Conservation (phyloP, 2,888 invertebrate species). For the Eristalis arbustorum region DNA sequence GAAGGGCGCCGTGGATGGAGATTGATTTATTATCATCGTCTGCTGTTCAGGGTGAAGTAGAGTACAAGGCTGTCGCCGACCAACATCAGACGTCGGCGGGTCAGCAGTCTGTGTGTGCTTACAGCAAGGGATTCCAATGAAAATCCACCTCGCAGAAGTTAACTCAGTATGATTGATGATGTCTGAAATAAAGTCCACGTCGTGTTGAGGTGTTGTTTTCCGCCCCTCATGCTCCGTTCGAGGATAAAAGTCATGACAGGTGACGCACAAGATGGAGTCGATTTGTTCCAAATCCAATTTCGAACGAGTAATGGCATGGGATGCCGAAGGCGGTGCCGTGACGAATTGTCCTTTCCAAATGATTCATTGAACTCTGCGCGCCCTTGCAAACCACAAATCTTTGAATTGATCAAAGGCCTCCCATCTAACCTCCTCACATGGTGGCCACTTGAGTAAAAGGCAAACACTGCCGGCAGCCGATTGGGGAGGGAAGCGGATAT, state of each 20-base stretch:
- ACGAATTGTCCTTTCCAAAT: background rate
- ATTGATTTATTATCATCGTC: constrained; percentile 49
- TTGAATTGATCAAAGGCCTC: background rate
- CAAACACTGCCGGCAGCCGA: constrained; percentile 1
- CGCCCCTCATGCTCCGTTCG: background rate
- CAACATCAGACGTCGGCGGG: background rate
- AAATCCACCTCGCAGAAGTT: background rate
- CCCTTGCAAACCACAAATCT: background rate
- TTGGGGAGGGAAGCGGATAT: constrained; percentile 20
- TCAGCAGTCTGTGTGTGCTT: background rate
- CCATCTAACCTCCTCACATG: constrained; percentile 3
- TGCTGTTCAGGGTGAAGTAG: background rate
- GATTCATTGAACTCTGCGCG: background rate
- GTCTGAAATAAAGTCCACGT: background rate
- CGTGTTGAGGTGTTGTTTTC: background rate
- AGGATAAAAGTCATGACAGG: background rate
- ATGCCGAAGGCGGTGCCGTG: background rate
- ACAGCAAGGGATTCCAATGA: background rate
- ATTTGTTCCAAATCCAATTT: background rate
- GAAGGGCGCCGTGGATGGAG: background rate
- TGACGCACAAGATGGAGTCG: background rate
- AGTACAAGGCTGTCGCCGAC: background rate
- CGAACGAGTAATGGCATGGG: background rate
- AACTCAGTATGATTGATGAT: constrained; percentile 9
- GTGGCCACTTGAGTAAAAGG: background rate